Evolutionary conservation across 2,888 invertebrate species (phyloP).

Genomic region (Sphaeridia pumilis): DNA sequence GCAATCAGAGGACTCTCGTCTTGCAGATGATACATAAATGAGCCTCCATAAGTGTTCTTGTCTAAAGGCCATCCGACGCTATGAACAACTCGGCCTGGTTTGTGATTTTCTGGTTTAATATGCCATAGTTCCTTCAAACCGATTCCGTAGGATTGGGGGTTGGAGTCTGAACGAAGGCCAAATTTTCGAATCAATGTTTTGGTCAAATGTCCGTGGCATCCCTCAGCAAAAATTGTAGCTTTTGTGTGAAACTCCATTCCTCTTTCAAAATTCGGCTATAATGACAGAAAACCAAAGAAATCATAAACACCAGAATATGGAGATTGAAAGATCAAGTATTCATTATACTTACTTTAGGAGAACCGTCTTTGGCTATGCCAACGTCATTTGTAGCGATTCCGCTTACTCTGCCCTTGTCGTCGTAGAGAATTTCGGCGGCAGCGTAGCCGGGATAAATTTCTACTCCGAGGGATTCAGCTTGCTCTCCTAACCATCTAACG

Average conservation of each 20-base stretch:
- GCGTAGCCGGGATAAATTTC: constrained; percentile 86
- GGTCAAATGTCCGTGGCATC: constrained; percentile 92
- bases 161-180: constrained; percentile 64
- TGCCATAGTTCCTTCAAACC: constrained; percentile 93
- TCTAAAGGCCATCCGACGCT: constrained; percentile 95
- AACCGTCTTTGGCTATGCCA: constrained; percentile 93
- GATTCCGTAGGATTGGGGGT: constrained; percentile 90
- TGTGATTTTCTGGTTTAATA: constrained; percentile 72
- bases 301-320: neutral
- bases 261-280: constrained; percentile 72
- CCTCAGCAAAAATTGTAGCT: constrained; percentile 93
- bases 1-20: constrained; percentile 75
- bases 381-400: constrained; percentile 97
- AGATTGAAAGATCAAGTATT: neutral
- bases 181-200: constrained; percentile 77
- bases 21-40: constrained; percentile 88
- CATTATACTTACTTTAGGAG: constrained; percentile 60
- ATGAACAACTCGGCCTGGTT: constrained; percentile 88
- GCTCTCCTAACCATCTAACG: constrained; percentile 89
- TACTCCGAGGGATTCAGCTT: constrained; percentile 91
- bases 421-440: constrained; percentile 73
- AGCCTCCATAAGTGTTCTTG: constrained; percentile 87
- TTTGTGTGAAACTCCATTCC: constrained; percentile 99
- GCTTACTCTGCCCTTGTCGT: constrained; percentile 83
- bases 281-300: neutral